Evolutionary conservation across 2,797 vertebrate species (phyloP), one percentile per base, ranked within the genome.

Genomic region (Benthosema pterotum): DNA sequence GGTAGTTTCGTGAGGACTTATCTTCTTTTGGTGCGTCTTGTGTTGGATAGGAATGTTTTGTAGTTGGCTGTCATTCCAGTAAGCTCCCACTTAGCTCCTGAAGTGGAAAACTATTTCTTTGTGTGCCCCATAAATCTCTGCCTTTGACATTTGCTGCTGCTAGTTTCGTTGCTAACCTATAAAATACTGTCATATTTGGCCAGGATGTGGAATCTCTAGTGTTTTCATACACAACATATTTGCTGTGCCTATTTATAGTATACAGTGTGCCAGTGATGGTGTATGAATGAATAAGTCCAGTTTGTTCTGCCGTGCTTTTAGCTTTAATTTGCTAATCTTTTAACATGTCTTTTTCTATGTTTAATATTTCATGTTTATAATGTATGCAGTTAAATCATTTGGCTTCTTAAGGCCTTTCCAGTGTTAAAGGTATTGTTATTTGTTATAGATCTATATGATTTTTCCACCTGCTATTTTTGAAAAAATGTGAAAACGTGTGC

Each of bases 191-290:
- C 32, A 38, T 9, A 38, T 7, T 38, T 38, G 32, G 32, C 32
- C 7, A 9, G 7, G 1, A 2, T 38, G 32, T 38, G 11, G 32
- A 38, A 38, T 38, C 32, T 17, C 2, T 32, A 18, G 18, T 57
- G 65, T 74, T 69, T 61, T 74, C 28, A 38, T 38, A 38, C 32
- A 25, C 32, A 60, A 60, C 28, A 22, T 32, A 2, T 46, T 28
- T 50, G 46, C 47, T 11, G 3, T 42, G 13, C 57, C 38, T 52
- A 51, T 55, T 52, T 32, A 32, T 32, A 32, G 7, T 25, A 45
- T 56, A 54, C 52, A 22, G 22, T 22, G 5, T 25, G 18, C 14
- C 22, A 61, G 56, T 28, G 55, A 71, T 63, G 55, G 7, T 38
- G 2, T 32, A 32, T 50, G 62, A 67, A 67, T 58, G 63, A 45